Evolutionary conservation across 2,888 invertebrate genomes (phyloP).

Genomic region (Cephus rjabovi): DNA sequence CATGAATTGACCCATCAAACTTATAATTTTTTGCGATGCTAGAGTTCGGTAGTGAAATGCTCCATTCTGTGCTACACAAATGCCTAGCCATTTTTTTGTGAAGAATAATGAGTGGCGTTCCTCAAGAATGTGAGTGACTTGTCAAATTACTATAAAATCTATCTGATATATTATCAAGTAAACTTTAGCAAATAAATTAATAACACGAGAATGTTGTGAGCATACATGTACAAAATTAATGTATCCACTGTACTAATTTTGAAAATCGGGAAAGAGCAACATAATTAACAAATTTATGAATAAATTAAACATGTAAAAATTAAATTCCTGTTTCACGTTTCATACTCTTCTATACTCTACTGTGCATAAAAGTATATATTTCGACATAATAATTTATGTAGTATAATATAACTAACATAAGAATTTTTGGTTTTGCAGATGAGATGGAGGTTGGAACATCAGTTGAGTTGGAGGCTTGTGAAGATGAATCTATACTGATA

Average conservation of each 20-base stretch:
- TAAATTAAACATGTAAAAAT: background rate
- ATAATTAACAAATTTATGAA: background rate
- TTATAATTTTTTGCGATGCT: background rate
- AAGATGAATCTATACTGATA: conserved; percentile 34
- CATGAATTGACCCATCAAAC: background rate
- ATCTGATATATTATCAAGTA: background rate
- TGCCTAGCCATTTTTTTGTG: conserved; percentile 1
- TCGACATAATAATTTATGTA: background rate
- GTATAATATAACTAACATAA: background rate
- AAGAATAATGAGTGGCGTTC: conserved; percentile 15
- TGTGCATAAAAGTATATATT: background rate
- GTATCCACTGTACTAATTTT: background rate
- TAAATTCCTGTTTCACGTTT: background rate
- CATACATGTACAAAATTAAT: background rate
- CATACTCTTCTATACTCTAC: background rate
- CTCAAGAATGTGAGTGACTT: conserved; percentile 15
- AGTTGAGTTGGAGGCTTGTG: conserved; percentile 36
- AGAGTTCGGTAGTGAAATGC: background rate
- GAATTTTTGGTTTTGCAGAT: conserved; percentile 1
- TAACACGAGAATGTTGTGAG: background rate
- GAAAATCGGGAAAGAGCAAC: background rate
- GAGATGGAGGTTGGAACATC: conserved; percentile 39
- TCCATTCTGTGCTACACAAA: background rate
- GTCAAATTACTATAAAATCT: background rate
- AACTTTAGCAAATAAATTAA: background rate